phyloP scores from a whole-genome alignment of 2,888 invertebrate genomes.

The Dione vanillae region DNA sequence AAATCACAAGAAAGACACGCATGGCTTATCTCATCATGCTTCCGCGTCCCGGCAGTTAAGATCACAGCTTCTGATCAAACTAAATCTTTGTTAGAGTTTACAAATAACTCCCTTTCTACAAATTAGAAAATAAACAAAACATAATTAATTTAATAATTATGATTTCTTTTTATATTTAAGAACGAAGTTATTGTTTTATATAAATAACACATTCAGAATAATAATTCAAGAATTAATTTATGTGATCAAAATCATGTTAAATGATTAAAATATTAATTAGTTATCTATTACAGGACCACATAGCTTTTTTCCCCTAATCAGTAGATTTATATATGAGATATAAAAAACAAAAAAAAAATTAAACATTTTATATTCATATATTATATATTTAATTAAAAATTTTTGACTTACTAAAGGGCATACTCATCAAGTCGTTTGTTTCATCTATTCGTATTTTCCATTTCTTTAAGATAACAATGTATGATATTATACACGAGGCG shows the following conservation, averaged over 20 bases:
- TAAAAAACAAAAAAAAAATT: too few relatives aligned
- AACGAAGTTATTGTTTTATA: too few relatives aligned
- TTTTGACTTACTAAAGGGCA: too few relatives aligned
- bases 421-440: too few relatives aligned
- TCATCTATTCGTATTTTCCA: too few relatives aligned
- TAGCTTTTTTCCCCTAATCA: too few relatives aligned
- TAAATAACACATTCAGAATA: too few relatives aligned
- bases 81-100: constrained; percentile 34
- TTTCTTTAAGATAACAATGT: too few relatives aligned
- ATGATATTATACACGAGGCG: too few relatives aligned
- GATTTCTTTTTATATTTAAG: not conserved
- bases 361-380: too few relatives aligned
- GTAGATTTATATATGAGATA: too few relatives aligned
- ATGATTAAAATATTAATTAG: not conserved
- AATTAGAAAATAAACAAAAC: not conserved
- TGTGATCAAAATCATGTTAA: not conserved
- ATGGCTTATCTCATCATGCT: constrained; percentile 43
- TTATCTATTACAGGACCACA: not conserved
- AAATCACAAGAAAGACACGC: constrained; percentile 43
- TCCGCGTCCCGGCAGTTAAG: constrained; percentile 44
- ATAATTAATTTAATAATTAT: constrained; percentile 47
- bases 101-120: constrained; percentile 28
- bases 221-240: not conserved
- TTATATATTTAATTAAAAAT: too few relatives aligned
- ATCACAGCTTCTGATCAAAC: constrained; percentile 40